Base-by-base conservation (phyloP, 23 tunicate species). In the Corella eumyota region DNA sequence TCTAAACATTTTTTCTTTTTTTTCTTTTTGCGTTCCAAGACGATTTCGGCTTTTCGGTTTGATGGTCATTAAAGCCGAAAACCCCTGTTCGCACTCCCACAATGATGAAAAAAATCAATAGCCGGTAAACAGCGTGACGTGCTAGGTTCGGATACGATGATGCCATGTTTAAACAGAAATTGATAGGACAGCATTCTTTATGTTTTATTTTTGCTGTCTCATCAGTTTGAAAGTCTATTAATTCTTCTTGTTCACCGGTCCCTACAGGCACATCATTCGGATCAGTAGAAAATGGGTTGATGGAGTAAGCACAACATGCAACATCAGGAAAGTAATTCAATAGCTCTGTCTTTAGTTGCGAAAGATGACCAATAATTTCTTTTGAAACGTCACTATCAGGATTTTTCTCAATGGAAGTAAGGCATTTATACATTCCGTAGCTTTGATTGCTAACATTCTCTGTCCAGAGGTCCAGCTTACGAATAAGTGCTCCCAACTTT, bases 21-120 rank as follows among this genome's bases (percentile, higher is more conserved):
- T n/a, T n/a, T n/a, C n/a, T n/a, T n/a, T n/a, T n/a, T n/a, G n/a
- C n/a, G n/a, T n/a, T n/a, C n/a, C n/a, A n/a, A 73, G 70, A 64
- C 79, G 62, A 73, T 73, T 73, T 44, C 77, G 62, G 58, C 62
- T 69, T 34, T 69, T 69, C 25, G 65, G 36, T 38, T 48, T 63
- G 27, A 64, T 75, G 59, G 73, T 47, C 71, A 64, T 74, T 37
- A 50, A 53, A 55, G 71, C 63, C 27, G 71, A 74, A 56, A 64
- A 74, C 62, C 80, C 80, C 35, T 74, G 80, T 46, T 74, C 71
- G 40, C 80, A 74, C 54, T 74, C 80, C 71, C 80, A 74, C 27
- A 64, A 36, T 34, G 71, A 63, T 40, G 64, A 63, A 15, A 31
- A 74, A 74, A 72, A 72, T 50, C 48, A 74, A 61, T 28, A 74